These are phyloP conservation scores for Endotricha flammealis DNA, from an alignment of 2,888 invertebrate species.

Conservation along the genomic window DNA sequence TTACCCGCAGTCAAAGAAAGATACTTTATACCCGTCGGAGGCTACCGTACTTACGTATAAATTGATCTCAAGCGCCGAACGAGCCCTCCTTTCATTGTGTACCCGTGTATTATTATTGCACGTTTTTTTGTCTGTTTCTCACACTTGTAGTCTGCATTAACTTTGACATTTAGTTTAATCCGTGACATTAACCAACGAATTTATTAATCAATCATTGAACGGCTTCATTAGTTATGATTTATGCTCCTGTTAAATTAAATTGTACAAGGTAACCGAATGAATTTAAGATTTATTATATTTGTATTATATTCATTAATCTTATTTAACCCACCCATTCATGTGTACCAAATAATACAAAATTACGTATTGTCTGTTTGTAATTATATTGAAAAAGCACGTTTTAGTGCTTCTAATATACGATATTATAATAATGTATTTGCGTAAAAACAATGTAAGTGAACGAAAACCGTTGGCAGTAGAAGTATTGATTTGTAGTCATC, in stretches of 20 bases:
- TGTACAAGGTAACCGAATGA: slow-evolving; percentile 2
- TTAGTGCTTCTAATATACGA: slow-evolving; percentile 40
- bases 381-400: slow-evolving; percentile 35
- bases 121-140: slow-evolving; percentile 18
- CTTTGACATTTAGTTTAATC: slow-evolving; percentile 4
- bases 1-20: no score
- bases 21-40: neutral
- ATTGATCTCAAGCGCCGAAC: slow-evolving; percentile 48
- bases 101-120: slow-evolving; percentile 20
- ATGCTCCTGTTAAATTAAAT: neutral
- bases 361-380: slow-evolving; percentile 13
- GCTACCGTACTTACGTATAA: slow-evolving; percentile 8
- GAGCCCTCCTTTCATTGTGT: slow-evolving; percentile 33
- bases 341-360: slow-evolving; percentile 15
- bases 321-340: slow-evolving; percentile 10
- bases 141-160: slow-evolving; percentile 14
- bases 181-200: neutral
- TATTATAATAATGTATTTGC: slow-evolving; percentile 20
- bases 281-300: slow-evolving; percentile 11
- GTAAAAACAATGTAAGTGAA: slow-evolving; percentile 13
- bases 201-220: slow-evolving; percentile 1
- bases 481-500: neutral
- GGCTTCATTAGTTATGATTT: neutral
- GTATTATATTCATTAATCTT: slow-evolving; percentile 8
- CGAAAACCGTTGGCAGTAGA: neutral